phyloP scores from a whole-genome alignment of 1,140 invertebrate species.

The Dendrolimus punctatus region DNA sequence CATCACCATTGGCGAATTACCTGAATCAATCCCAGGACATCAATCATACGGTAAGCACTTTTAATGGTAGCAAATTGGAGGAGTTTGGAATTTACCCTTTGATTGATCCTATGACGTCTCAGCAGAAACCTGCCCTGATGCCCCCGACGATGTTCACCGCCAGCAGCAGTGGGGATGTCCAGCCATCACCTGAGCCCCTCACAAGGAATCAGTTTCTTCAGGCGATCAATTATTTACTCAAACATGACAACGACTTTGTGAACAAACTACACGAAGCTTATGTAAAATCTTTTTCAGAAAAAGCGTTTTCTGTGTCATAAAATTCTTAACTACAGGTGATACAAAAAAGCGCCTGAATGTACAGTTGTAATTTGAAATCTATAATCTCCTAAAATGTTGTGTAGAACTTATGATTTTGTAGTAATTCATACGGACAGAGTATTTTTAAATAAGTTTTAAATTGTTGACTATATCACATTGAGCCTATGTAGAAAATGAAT shows the following conservation, averaged over 20 bases:
- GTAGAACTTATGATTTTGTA: conserved; percentile 60
- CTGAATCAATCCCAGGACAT: conserved; percentile 60
- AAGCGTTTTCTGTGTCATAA: conserved; percentile 73
- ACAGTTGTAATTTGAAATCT: conserved; percentile 57
- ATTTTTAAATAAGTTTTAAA: conserved; percentile 68
- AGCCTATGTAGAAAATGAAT: conserved; percentile 57
- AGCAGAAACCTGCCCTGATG: conserved; percentile 81
- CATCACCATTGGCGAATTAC: conserved; percentile 67
- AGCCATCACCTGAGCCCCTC: conserved; percentile 77
- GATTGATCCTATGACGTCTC: conserved; percentile 65
- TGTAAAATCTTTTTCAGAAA: conserved; percentile 86
- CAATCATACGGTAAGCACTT: conserved; percentile 44
- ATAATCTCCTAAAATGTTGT: conserved; percentile 45
- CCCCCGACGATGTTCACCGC: conserved; percentile 87
- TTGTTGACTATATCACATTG: conserved; percentile 31
- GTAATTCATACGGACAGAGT: conserved; percentile 50
- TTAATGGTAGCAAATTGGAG: conserved; percentile 59
- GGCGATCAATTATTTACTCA: conserved; percentile 88
- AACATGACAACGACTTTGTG: conserved; percentile 90
- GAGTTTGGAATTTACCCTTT: conserved; percentile 59
- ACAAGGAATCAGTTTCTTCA: conserved; percentile 91
- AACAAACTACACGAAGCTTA: conserved; percentile 92
- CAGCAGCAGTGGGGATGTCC: conserved; percentile 35
- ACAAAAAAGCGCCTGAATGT: conserved; percentile 33
- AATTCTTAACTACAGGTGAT: conserved; percentile 30